A percentile compares a stretch with the other conserved stretches of the same genome.
These are phyloP conservation scores for Oscheius sp. DNA, from an alignment of 2,888 invertebrate species.

Conservation along the genomic window DNA sequence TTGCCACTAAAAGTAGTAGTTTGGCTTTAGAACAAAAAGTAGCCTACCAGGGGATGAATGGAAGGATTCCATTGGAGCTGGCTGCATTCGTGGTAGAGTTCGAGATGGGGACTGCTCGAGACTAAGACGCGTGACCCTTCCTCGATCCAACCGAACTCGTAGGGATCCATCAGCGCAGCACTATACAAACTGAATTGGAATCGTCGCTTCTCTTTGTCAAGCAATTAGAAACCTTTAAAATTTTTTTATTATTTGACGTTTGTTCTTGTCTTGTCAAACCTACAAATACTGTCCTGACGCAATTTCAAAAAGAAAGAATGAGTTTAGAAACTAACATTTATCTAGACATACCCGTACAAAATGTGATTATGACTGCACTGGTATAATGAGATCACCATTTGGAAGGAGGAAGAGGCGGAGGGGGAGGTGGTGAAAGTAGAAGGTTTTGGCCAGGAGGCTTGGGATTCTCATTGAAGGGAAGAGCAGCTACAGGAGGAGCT, in stretches of 20 bases:
- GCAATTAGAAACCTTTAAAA: no score
- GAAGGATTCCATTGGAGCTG: conserved; percentile 25
- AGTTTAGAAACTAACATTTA: no score
- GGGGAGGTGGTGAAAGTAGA: conserved; percentile 10
- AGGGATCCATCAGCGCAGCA: no score
- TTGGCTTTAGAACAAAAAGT: background rate
- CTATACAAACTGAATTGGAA: no score
- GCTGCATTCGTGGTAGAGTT: conserved; percentile 12
- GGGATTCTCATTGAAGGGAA: background rate
- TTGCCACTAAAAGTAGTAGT: conserved; percentile 20
- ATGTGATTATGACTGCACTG: background rate
- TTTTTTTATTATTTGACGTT: no score
- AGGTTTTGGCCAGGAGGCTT: background rate
- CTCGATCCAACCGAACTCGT: background rate
- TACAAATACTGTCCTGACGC: no score
- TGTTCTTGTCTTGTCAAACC: no score
- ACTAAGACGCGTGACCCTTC: conserved; percentile 6
- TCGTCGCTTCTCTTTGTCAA: no score
- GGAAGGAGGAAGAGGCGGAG: conserved; percentile 12
- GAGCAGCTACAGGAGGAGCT: background rate
- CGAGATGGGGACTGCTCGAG: background rate
- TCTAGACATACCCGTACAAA: conserved; percentile 1
- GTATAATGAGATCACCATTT: background rate
- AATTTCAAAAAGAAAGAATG: no score
- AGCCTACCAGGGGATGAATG: conserved; percentile 1